These are phyloP conservation scores for Parnassius apollo DNA, from an alignment of 2,888 invertebrate species.

Conservation along the genomic window DNA sequence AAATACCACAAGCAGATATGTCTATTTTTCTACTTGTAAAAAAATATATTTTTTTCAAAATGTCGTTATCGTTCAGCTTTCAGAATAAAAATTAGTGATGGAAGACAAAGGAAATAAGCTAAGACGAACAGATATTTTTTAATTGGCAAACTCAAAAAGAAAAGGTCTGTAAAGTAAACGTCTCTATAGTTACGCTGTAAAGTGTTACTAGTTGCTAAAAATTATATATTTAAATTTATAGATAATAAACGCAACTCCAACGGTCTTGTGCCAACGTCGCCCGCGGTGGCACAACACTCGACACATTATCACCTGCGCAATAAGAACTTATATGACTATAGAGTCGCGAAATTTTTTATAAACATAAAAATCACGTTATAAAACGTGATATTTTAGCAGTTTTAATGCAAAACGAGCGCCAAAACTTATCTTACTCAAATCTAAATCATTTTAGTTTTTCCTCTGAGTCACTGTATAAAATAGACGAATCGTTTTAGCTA, in stretches of 20 bases:
- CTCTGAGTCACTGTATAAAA: no score
- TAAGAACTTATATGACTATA: slow-evolving; percentile 38
- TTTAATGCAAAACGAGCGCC: no score
- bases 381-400: no score
- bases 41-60: no score
- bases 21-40: no score
- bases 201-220: slow-evolving; percentile 25
- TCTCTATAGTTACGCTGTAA: slow-evolving; percentile 15
- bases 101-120: no score
- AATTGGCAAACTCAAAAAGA: background rate
- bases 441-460: no score
- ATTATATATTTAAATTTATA: slow-evolving; percentile 44
- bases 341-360: slow-evolving; percentile 32
- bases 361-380: background rate
- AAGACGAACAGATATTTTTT: background rate
- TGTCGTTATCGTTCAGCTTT: no score
- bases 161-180: background rate
- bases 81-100: no score
- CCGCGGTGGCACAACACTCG: slow-evolving; percentile 58
- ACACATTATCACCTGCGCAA: slow-evolving; percentile 68
- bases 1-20: no score
- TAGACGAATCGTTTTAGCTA: no score
- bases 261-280: slow-evolving; percentile 38
- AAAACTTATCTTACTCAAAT: no score
- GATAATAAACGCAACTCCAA: slow-evolving; percentile 49